phyloP scores from a whole-genome alignment of 2,113 vertebrate genomes.

The Ictidomys tridecemlineatus region DNA sequence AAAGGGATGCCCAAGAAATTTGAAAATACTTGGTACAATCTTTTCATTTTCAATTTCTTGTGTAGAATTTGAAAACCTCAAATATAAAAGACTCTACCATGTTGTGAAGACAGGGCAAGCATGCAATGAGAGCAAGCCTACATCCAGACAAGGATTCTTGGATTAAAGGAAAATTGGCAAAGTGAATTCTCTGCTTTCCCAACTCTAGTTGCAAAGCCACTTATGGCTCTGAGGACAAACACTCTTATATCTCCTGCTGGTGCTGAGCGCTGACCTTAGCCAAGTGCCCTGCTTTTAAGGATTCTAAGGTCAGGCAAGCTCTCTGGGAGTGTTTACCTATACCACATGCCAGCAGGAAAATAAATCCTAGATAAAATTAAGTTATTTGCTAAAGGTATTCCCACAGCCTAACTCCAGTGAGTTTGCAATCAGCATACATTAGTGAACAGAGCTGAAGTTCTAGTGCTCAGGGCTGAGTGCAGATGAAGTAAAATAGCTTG shows the following conservation, averaged over 20 bases:
- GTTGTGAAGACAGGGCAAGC: not conserved
- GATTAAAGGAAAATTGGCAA: not conserved
- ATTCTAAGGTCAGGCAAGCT: not conserved
- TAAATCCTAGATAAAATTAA: not conserved
- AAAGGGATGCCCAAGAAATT: not conserved
- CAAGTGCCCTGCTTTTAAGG: not conserved
- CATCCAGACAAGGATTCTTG: not conserved
- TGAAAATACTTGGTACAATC: not conserved
- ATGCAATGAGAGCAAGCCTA: not conserved
- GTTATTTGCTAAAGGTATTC: not conserved
- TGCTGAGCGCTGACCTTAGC: not conserved
- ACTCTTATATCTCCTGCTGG: fast-evolving
- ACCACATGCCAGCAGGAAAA: not conserved
- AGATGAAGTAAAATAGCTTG: not conserved
- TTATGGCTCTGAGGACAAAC: not conserved
- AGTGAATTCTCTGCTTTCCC: not conserved
- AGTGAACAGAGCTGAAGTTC: not conserved
- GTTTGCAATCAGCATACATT: not conserved
- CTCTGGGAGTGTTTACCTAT: not conserved
- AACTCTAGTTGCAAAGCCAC: not conserved
- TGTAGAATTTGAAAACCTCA: not conserved
- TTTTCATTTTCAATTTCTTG: not conserved
- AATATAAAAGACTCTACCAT: fast-evolving
- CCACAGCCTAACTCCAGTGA: not conserved
- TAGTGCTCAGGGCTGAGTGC: not conserved